phyloP scores from a whole-genome alignment of 2,888 invertebrate species.

The Chromoteleia sp. region DNA sequence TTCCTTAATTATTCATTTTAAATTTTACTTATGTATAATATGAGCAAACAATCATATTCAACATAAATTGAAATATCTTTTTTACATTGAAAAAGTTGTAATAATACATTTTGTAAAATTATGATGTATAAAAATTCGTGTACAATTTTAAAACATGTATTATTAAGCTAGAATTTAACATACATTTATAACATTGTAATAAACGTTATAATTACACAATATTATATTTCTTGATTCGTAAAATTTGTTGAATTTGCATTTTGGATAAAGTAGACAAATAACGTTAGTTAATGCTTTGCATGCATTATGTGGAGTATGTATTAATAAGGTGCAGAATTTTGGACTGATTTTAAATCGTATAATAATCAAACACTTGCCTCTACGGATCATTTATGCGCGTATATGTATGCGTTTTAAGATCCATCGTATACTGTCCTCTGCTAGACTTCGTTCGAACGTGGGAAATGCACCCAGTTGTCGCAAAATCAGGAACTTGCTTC shows the following conservation, averaged over 20 bases:
- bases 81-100: too few species aligned
- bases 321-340: slow-evolving; percentile 50
- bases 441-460: slow-evolving; percentile 31
- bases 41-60: too few species aligned
- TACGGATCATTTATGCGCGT: slow-evolving; percentile 44
- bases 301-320: slow-evolving; percentile 55
- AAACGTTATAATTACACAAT: too few species aligned
- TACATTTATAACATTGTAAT: too few species aligned
- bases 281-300: slow-evolving; percentile 25
- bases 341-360: slow-evolving; percentile 62
- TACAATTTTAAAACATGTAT: too few species aligned
- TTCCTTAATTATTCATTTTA: too few species aligned
- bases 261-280: slow-evolving; percentile 16
- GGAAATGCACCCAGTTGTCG: slow-evolving; percentile 53
- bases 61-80: too few species aligned
- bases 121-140: too few species aligned
- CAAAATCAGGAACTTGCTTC: slow-evolving; percentile 50
- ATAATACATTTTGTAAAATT: too few species aligned
- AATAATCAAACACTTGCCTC: slow-evolving; percentile 52
- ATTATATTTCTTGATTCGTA: too few species aligned
- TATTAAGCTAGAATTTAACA: too few species aligned
- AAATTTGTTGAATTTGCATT: neutral
- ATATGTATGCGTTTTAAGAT: slow-evolving; percentile 29
- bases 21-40: too few species aligned
- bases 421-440: neutral